Conservation (phyloP, 2,113 vertebrate genomes). For the Saguinus midas region DNA sequence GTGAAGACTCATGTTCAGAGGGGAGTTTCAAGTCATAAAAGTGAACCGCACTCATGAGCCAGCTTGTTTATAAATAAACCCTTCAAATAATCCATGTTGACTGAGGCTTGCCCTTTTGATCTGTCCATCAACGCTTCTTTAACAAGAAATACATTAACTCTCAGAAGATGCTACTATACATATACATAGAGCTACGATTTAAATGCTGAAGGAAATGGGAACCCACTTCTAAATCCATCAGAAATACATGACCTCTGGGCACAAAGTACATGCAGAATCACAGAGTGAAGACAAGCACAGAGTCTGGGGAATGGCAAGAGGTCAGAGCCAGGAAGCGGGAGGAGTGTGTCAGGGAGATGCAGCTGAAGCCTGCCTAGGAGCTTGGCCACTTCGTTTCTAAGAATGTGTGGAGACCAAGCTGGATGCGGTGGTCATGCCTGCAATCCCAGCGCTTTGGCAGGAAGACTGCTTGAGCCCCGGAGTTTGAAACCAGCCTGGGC, state of each 20-base stretch:
- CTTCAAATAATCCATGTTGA: background rate
- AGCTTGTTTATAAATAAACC: background rate
- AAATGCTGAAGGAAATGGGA: background rate
- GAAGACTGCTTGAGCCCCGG: too few relatives aligned
- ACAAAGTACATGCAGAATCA: background rate
- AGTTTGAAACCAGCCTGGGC: too few relatives aligned
- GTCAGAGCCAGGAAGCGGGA: background rate
- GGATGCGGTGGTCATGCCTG: background rate
- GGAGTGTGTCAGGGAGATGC: background rate
- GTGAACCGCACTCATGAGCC: background rate
- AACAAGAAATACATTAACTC: background rate
- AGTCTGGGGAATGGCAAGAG: background rate
- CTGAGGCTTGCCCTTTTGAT: background rate
- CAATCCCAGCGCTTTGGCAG: too few relatives aligned
- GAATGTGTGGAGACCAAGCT: background rate
- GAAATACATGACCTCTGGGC: background rate
- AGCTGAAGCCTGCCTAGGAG: background rate
- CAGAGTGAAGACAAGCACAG: background rate
- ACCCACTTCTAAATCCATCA: background rate
- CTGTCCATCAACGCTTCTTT: background rate
- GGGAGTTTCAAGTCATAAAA: background rate
- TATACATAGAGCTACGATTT: rapidly evolving
- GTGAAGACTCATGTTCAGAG: background rate
- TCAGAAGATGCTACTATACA: background rate
- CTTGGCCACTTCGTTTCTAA: background rate